phyloP scores from a whole-genome alignment of 2,888 invertebrate genomes.

The Trypoxylon attenuatum region DNA sequence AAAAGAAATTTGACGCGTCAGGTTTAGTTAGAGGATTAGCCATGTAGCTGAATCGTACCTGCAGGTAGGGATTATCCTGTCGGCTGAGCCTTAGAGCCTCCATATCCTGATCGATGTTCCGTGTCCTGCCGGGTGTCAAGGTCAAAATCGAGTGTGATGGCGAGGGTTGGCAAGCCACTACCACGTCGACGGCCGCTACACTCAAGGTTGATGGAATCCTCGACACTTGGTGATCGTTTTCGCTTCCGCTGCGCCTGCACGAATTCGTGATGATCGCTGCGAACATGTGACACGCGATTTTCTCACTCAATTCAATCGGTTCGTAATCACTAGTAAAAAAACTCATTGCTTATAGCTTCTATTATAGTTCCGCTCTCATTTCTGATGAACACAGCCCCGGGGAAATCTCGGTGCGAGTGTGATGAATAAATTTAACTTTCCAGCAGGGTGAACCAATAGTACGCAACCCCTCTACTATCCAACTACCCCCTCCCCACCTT shows the following conservation, averaged over 20 bases:
- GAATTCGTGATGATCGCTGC: slow-evolving; percentile 62
- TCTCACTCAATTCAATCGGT: not conserved
- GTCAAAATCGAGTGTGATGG: slow-evolving; percentile 81
- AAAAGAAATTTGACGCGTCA: too few relatives aligned
- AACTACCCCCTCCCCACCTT: too few relatives aligned
- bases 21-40: too few relatives aligned
- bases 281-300: too few relatives aligned
- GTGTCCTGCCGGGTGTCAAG: slow-evolving; percentile 83
- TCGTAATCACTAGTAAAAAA: too few relatives aligned
- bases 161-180: slow-evolving; percentile 73
- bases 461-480: too few relatives aligned
- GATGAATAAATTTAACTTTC: too few relatives aligned
- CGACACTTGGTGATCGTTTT: slow-evolving; percentile 65
- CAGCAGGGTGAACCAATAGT: too few relatives aligned
- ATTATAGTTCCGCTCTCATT: too few relatives aligned
- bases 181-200: slow-evolving; percentile 72
- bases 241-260: slow-evolving; percentile 56
- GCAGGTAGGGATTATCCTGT: slow-evolving; percentile 89
- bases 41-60: slow-evolving; percentile 77
- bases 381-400: too few relatives aligned
- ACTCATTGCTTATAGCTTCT: too few relatives aligned
- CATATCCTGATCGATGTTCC: slow-evolving; percentile 90
- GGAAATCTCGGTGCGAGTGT: too few relatives aligned
- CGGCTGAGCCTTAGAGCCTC: slow-evolving; percentile 86
- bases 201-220: slow-evolving; percentile 75